A percentile compares a stretch with the other conserved stretches of the same genome.
Conservation (phyloP, 1,140 invertebrate genomes). For the Pogonomyrmex californicus region DNA sequence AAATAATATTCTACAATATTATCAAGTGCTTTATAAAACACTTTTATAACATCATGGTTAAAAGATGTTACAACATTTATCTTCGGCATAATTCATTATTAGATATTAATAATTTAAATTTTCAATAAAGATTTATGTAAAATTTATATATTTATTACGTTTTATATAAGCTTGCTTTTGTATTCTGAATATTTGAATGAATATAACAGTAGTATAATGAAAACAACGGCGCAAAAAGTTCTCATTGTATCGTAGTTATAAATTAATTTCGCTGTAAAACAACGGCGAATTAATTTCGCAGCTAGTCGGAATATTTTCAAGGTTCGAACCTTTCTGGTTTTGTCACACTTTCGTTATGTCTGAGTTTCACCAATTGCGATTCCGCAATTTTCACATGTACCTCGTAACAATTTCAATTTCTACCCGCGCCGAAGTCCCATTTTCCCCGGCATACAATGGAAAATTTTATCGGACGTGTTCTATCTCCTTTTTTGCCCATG, state of each 20-base stretch:
- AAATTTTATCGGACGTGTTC: conserved; percentile 74
- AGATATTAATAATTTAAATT: neutral
- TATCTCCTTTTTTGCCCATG: conserved; percentile 47
- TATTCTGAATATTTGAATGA: neutral
- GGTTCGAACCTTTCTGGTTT: conserved; percentile 55
- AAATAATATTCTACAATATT: no score
- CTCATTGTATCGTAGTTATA: neutral
- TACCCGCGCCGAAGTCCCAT: conserved; percentile 63
- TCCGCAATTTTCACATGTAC: conserved; percentile 71
- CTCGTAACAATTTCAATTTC: conserved; percentile 77
- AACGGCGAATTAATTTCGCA: conserved; percentile 38
- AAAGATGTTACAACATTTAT: neutral
- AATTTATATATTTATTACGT: neutral
- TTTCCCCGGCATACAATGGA: conserved; percentile 66
- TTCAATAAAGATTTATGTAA: neutral
- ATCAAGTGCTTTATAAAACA: neutral
- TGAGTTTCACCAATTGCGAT: conserved; percentile 35
- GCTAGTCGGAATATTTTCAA: conserved; percentile 18
- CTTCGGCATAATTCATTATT: neutral
- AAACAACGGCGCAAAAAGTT: neutral
- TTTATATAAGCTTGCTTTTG: neutral
- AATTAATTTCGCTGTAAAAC: conserved; percentile 17
- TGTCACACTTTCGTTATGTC: conserved; percentile 48
- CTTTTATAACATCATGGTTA: neutral
- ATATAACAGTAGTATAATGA: neutral